Base-by-base conservation (phyloP, 2,113 vertebrate species). In the Candoia aspera region DNA sequence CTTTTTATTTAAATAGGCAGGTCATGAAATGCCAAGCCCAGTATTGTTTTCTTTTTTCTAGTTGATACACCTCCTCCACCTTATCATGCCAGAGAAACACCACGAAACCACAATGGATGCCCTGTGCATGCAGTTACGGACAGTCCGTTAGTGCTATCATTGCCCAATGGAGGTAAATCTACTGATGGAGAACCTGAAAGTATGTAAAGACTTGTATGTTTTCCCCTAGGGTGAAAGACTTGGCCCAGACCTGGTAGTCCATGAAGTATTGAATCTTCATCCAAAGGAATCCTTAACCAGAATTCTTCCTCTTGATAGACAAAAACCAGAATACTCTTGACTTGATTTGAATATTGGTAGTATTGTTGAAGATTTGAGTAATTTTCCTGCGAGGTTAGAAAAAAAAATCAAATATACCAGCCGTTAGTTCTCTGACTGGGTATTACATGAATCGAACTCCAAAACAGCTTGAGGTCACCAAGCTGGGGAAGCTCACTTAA, bases 11-110 rank as follows among this genome's bases (percentile, higher is more conserved):
- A 0, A 59, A 2, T 90, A 84, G 84, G 55, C 62, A 83, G 86
- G 91, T 91, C 84, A 59, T 68, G 68, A 24, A 0, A 0, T 94
- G 91, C 6, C 93, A 90, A 94, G 86, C 87, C 88, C 19, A 15
- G 3, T 89, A 12, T 91, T 92, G 91, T 89, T 93, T 92, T 90
- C 91, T 88, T 90, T 83, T 90, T 84, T 60, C 90, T 94, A 98
- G 98, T 98, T 87, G 98, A 98, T 96, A 98, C 98, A 64, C 98
- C 99, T 42, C 98, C 98, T 19, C 98, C 97, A 0, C 98, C 98
- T 1, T 99, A 98, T 96, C 98, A 98, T 91, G 97, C 97, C 96
- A 98, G 98, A 97, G 98, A 99, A 95, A 97, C 97, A 1, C 97
- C 93, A 64, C 97, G 97, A 86, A 97, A 95, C 79, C 98, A 98